Conservation (phyloP, 2,797 vertebrate genomes). For the Lateolabrax maculatus region DNA sequence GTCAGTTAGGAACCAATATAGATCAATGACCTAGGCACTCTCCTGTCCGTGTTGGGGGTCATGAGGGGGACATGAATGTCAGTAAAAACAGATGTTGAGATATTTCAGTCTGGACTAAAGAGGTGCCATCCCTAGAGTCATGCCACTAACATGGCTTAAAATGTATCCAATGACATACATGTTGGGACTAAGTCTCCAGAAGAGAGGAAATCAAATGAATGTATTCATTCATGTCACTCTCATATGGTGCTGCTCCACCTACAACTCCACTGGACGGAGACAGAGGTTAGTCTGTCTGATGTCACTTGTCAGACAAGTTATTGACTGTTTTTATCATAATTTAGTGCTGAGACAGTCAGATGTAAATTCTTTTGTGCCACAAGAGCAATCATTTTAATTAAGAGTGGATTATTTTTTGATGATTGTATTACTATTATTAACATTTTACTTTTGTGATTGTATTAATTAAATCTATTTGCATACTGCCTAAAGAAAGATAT, state of each 20-base stretch:
- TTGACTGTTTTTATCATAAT: constrained; percentile 4
- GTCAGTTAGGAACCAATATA: neutral
- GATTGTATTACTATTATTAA: neutral
- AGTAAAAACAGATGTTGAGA: neutral
- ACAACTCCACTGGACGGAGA: constrained; percentile 38
- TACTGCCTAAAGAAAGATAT: neutral
- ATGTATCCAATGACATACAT: neutral
- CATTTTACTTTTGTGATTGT: neutral
- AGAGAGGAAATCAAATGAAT: neutral
- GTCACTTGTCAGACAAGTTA: constrained; percentile 7
- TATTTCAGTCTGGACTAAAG: neutral
- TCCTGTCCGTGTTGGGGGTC: neutral
- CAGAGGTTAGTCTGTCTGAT: constrained; percentile 25
- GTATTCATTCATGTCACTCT: neutral
- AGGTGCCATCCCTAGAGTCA: neutral
- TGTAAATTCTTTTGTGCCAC: neutral
- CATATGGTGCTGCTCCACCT: neutral
- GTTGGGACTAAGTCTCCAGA: neutral
- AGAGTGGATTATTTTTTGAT: neutral
- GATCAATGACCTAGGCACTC: constrained; percentile 10
- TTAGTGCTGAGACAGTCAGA: neutral
- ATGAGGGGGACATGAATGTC: neutral
- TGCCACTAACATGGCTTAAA: neutral
- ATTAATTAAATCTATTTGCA: neutral
- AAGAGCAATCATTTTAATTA: neutral